These are phyloP conservation scores for Euthynnus affinis DNA, from an alignment of 2,797 vertebrate species.

Conservation along the genomic window DNA sequence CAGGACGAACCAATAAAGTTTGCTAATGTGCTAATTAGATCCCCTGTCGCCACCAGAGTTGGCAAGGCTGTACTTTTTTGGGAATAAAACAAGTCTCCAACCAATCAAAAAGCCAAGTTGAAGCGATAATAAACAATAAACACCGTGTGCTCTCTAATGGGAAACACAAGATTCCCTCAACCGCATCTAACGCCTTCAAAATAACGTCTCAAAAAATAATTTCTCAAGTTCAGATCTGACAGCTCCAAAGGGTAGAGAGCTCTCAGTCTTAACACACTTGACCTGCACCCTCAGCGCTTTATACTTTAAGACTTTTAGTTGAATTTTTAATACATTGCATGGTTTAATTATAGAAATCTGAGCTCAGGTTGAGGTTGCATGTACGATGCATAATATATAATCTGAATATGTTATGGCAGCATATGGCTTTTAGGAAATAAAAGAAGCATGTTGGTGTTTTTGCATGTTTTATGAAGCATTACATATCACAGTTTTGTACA, in stretches of 20 bases:
- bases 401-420: neutral
- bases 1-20: neutral
- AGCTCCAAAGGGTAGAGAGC: conserved; percentile 13
- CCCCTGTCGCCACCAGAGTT: conserved; percentile 15
- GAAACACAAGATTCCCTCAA: conserved; percentile 9
- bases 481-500: neutral
- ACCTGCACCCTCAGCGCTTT: neutral
- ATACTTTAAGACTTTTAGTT: neutral
- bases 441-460: neutral
- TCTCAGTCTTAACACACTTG: conserved; percentile 4
- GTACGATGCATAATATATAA: conserved; percentile 18
- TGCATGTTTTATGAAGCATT: neutral
- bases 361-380: neutral
- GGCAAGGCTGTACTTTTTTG: conserved; percentile 11
- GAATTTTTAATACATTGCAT: neutral
- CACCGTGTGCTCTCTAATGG: neutral
- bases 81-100: neutral
- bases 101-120: conserved; percentile 13
- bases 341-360: neutral
- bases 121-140: conserved; percentile 28
- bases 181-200: conserved; percentile 32
- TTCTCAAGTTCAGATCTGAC: conserved; percentile 40
- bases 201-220: conserved; percentile 22
- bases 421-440: conserved; percentile 3
- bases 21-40: conserved; percentile 56